Percentiles rank a stretch among this genome's conserved stretches.
Evolutionary conservation across 2,888 invertebrate genomes (phyloP).

Genomic region (Eristalis pertinax): DNA sequence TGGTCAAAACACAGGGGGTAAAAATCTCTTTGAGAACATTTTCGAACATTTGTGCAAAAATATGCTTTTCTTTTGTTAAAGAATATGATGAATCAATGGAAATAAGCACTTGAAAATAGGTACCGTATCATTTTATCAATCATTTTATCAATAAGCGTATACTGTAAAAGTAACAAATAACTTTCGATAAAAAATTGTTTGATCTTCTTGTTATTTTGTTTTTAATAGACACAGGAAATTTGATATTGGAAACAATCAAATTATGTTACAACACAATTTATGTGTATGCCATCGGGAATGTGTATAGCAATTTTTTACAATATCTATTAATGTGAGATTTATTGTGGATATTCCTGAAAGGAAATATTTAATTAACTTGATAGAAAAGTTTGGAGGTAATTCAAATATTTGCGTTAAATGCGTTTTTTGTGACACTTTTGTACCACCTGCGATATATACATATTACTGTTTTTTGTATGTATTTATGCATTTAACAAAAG

Average conservation of each 20-base stretch:
- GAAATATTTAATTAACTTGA: too few species aligned
- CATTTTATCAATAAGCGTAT: slow-evolving; percentile 43
- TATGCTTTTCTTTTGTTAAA: slow-evolving; percentile 76
- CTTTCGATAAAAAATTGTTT: slow-evolving; percentile 20
- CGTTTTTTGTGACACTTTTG: too few species aligned
- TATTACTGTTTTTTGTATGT: too few species aligned
- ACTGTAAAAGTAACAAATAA: neutral
- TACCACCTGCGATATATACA: too few species aligned
- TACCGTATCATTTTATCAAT: slow-evolving; percentile 55
- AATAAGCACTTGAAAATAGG: slow-evolving; percentile 24
- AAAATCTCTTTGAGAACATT: slow-evolving; percentile 39
- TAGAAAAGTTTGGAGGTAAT: too few species aligned
- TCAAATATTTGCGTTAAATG: too few species aligned
- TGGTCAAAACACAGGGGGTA: slow-evolving; percentile 75
- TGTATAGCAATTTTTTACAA: too few species aligned
- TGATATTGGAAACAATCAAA: neutral
- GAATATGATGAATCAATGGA: slow-evolving; percentile 11
- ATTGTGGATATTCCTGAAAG: too few species aligned
- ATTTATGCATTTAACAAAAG: too few species aligned
- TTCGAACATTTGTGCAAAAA: slow-evolving; percentile 81
- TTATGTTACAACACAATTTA: too few species aligned
- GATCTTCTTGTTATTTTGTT: slow-evolving; percentile 41
- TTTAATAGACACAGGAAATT: slow-evolving; percentile 17
- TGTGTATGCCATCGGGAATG: too few species aligned
- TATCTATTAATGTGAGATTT: too few species aligned